Evolutionary conservation across 1,140 invertebrate species (phyloP).

Genomic region (Rhynchophorus ferrugineus): DNA sequence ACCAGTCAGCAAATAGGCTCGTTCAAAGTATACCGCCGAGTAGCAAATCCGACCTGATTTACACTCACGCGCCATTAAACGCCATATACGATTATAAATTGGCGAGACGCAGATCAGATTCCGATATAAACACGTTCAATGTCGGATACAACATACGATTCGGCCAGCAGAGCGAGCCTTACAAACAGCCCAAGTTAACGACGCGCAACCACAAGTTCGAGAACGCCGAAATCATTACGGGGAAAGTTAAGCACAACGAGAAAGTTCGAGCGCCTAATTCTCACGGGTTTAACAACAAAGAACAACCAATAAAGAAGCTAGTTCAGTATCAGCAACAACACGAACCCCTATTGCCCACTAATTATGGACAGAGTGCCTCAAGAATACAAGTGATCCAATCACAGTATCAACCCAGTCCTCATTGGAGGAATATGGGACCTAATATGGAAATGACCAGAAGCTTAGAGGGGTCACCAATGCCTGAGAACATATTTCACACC

Average conservation of each 20-base stretch:
- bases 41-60: background rate
- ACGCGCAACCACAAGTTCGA: constrained; percentile 10
- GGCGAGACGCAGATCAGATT: background rate
- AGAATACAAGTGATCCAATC: background rate
- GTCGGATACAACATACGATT: constrained; percentile 14
- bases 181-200: background rate
- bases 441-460: background rate
- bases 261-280: constrained; percentile 10
- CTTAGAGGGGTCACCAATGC: background rate
- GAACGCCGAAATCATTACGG: constrained; percentile 19
- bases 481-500: background rate
- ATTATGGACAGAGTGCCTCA: background rate
- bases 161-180: background rate
- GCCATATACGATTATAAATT: background rate
- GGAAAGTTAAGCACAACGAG: constrained; percentile 16
- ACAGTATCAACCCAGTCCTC: background rate
- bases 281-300: background rate
- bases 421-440: background rate
- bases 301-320: background rate
- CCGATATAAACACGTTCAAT: constrained; percentile 6
- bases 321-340: background rate
- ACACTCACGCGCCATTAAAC: background rate
- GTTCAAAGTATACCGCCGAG: background rate
- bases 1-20: background rate
- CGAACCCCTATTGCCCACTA: background rate